Base-by-base conservation (phyloP, 2,113 vertebrate genomes). In the Acrocephalus arundinaceus region DNA sequence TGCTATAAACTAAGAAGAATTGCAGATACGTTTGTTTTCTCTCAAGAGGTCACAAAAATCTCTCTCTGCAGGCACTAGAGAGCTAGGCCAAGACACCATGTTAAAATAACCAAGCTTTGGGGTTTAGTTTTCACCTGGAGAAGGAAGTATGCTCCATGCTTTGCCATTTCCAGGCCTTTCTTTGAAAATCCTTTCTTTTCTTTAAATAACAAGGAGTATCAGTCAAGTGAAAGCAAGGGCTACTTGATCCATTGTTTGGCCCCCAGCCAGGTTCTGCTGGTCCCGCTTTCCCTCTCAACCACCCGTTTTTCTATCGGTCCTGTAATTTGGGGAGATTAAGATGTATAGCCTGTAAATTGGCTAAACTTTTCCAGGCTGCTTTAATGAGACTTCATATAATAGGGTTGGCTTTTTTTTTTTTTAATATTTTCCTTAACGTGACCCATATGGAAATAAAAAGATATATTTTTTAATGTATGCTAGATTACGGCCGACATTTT, bases 291-390 rank as follows among this genome's bases (percentile, higher is more conserved):
- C 74, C 89, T 93, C 96, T 88, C 96, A 93, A 87, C 80, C 84
- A 82, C 88, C 90, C 78, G n/a, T 97, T 96, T 95, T 87, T 79
- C 73, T 68, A 94, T 96, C 35, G 48, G 90, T 96, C 91, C 93
- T 95, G 87, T 95, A 95, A 97, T 97, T 95, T 75, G 51, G 83
- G 86, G 94, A 97, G 97, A 98, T 98, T 98, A 98, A 98, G 98
- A 98, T 97, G 97, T 98, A 98, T 98, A 97, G 98, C 96, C 98
- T 98, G 98, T 95, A 98, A 98, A 97, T 93, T 97, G 96, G 93
- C 97, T 98, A 98, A 98, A 97, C 97, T 95, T 97, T 98, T 98
- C 98, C 97, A 97, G 97, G 97, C 97, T 97, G 84, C 89, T 97
- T 96, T 98, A 98, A 98, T 98, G 97, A 98, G 97, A 91, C 96